phyloP scores from a whole-genome alignment of 2,888 invertebrate species.

The Drosophila kanekoi region DNA sequence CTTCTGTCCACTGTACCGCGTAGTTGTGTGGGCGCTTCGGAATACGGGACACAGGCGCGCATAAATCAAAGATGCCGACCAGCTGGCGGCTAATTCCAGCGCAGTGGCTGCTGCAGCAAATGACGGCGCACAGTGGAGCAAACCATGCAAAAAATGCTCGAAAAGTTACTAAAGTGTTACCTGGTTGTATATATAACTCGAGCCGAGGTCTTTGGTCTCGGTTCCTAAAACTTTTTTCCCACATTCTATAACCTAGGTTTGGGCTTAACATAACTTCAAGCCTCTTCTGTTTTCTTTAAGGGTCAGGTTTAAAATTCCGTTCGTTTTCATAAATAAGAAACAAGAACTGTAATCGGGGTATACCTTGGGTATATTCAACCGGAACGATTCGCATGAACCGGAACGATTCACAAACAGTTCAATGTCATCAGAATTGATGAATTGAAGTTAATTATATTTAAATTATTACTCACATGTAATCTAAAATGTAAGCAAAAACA shows the following conservation, averaged over 20 bases:
- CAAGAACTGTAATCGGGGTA: too few relatives aligned
- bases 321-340: too few relatives aligned
- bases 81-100: constrained; percentile 47
- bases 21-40: constrained; percentile 68
- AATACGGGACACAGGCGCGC: constrained; percentile 66
- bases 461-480: background rate
- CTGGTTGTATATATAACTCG: too few relatives aligned
- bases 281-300: too few relatives aligned
- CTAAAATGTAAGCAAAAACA: background rate
- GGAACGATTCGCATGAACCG: too few relatives aligned
- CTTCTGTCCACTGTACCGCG: constrained; percentile 12
- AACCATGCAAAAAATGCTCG: background rate
- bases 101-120: constrained; percentile 25
- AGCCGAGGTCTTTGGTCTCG: too few relatives aligned
- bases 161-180: background rate
- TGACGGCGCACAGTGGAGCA: constrained; percentile 27
- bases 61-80: constrained; percentile 45
- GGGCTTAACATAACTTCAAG: too few relatives aligned
- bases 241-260: too few relatives aligned
- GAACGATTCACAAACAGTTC: background rate
- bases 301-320: too few relatives aligned
- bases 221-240: too few relatives aligned
- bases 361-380: too few relatives aligned
- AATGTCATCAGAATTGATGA: background rate
- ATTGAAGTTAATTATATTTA: constrained; percentile 4